A percentile compares a stretch with the other conserved stretches of the same genome.
Evolutionary conservation across 2,797 vertebrate species (phyloP).

Genomic region (Aulostomus chinensis): DNA sequence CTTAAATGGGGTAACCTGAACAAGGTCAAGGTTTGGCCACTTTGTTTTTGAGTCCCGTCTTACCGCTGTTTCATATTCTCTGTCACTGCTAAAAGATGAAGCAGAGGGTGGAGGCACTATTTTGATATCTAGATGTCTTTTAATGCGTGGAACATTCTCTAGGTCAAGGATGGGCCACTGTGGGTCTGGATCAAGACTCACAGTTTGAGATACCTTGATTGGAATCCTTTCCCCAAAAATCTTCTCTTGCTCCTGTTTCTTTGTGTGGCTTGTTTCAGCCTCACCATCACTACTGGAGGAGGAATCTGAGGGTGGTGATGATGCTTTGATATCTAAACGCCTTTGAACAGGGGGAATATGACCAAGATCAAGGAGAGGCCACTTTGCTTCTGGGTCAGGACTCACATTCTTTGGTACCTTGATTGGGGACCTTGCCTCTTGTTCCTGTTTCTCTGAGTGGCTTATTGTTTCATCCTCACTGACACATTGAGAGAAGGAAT

Average conservation of each 20-base stretch:
- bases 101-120: not conserved
- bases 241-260: too few species aligned
- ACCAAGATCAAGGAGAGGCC: not conserved
- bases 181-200: too few species aligned
- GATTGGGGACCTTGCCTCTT: not conserved
- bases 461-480: slow-evolving; percentile 9
- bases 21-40: slow-evolving; percentile 12
- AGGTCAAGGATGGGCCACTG: too few species aligned
- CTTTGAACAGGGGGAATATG: not conserved
- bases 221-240: too few species aligned
- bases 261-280: too few species aligned
- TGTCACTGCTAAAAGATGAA: slow-evolving; percentile 22
- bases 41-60: not conserved
- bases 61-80: slow-evolving; percentile 7
- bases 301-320: too few species aligned
- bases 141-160: not conserved
- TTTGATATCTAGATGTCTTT: slow-evolving; percentile 15
- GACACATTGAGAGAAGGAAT: slow-evolving; percentile 20
- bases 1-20: not conserved
- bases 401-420: not conserved
- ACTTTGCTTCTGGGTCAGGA: not conserved
- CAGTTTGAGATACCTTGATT: too few species aligned
- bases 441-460: not conserved
- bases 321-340: slow-evolving; percentile 7
- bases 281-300: too few species aligned